A percentile compares a stretch with the other conserved stretches of the same genome.
phyloP scores from a whole-genome alignment of 2,888 invertebrate species.

The Tethea ocularis region DNA sequence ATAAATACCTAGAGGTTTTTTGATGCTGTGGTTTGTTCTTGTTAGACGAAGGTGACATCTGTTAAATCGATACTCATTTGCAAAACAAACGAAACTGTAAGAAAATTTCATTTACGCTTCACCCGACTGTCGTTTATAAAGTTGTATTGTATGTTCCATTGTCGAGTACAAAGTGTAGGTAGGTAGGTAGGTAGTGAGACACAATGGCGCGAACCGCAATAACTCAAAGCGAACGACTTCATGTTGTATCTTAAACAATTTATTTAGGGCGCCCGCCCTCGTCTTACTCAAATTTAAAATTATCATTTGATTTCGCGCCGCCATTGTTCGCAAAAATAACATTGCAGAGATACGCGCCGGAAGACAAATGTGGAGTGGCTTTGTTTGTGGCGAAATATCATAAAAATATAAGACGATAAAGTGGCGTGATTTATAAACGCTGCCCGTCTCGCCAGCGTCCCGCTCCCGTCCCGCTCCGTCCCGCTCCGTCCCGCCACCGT shows the following conservation, averaged over 20 bases:
- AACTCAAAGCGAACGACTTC: conserved; percentile 42
- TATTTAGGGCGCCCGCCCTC: conserved; percentile 36
- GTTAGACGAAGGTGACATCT: no score
- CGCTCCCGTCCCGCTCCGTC: conserved; percentile 7
- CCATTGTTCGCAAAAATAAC: conserved; percentile 63
- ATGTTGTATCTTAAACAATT: conserved; percentile 58
- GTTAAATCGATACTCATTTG: background rate
- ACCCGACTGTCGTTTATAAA: conserved; percentile 12
- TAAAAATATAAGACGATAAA: conserved; percentile 70
- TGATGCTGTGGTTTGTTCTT: no score
- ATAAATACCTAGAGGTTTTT: no score
- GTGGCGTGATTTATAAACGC: conserved; percentile 56
- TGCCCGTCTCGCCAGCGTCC: conserved; percentile 12
- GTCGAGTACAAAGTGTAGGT: conserved; percentile 15
- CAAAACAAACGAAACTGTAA: background rate
- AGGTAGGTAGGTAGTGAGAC: no score
- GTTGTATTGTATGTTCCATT: conserved; percentile 12
- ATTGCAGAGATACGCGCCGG: conserved; percentile 52
- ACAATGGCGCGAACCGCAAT: conserved; percentile 32
- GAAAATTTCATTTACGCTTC: conserved; percentile 11
- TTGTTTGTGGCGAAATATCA: conserved; percentile 69
- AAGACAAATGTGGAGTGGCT: conserved; percentile 68
- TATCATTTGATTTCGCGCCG: conserved; percentile 64
- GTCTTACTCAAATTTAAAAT: conserved; percentile 63
- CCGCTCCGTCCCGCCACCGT: background rate